Evolutionary conservation across 1,140 invertebrate genomes (phyloP), one percentile per base, ranked within the genome.

Genomic region (Drosophila suzukii): DNA sequence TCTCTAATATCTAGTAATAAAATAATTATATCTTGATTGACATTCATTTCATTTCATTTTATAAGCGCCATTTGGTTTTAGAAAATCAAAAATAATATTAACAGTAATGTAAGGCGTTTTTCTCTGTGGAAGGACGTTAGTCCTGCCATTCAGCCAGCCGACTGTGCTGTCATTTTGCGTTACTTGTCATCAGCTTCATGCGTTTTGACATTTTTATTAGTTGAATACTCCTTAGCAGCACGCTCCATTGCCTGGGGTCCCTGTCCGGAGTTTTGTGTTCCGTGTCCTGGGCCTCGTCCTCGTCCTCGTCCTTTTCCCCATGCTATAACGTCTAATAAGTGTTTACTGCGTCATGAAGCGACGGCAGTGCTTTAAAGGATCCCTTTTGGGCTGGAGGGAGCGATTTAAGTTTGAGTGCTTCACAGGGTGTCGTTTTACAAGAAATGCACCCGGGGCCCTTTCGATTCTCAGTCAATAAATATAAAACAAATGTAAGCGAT

Each of bases 201-300:
- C 81, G 84, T 88, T 88, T 88, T 88, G 84, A 88, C 84, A 83
- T 88, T 88, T 88, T 88, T 88, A 88, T 88, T 88, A 88, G 84
- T 88, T 80, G 84, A 88, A 88, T 88, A 88, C 84, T 88, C 84
- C 80, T 81, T 56, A 81, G 73, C 68, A 89, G 84, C 84, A 88
- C 84, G 84, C 84, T 84, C 84, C 84, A 88, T 89, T 88, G 83
- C 83, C 47, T 41, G 53, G 61, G 67, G 57, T 38, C 58, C 39
- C 20, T 8, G 43, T 49, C 7, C 17, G 17, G 63, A 50, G 38
- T 51, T 36, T 39, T 56, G 43, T 47, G 49, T 53, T 39, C 41
- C 24, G 49, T 20, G 39, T 41, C 41, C 56, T 32, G 30, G 15
- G 41, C 39, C 50, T 53, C 51, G 41, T 43, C 58, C 36, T 53